Evolutionary conservation across 2,113 vertebrate genomes (phyloP), one percentile per base, ranked within the genome.

Genomic region (Oryzias melastigma): DNA sequence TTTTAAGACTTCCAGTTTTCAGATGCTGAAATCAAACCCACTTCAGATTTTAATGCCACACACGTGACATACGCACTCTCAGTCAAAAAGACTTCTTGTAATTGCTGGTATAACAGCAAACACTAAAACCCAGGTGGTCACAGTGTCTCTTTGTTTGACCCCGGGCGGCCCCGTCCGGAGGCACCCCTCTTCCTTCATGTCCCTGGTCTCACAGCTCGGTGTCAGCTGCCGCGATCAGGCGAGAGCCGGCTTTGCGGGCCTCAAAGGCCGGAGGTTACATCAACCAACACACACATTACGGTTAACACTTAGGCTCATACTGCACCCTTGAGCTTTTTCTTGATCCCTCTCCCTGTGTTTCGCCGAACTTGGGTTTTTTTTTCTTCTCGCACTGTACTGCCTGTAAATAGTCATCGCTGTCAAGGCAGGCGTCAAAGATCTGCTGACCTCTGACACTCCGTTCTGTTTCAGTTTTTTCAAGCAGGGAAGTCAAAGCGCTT

Each of bases 231-330:
- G 52, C 66, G 83, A 91, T 89, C 91, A 90, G 90, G 90, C 78
- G 20, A 85, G 76, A 60, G 53, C 73, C 53, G 45, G 84, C 85
- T 81, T 66, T 67, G 62, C 14, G 45, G 55, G 71, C 69, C 81
- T 70, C 65, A 46, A 72, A 88, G 89, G 91, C 86, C 77, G 68
- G 84, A 91, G 92, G 92, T 93, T 93, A 93, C 81, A 91, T 82
- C 89, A 91, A 92, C 87, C 80, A 50, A 93, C 92, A 92, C 78
- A 82, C 71, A 71, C 73, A 71, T 79, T 77, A 85, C 62, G 77
- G 77, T 90, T 93, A 86, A 53, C 91, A 91, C 89, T 69, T 52
- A 59, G 82, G 76, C 87, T 86, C 88, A 82, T 81, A 84, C 83
- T 76, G 80, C 85, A 74, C 80, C 80, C 46, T 47, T 10, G 69